These are phyloP conservation scores for Drosophila erecta DNA, from an alignment of 1,140 invertebrate genomes.

Conservation along the genomic window DNA sequence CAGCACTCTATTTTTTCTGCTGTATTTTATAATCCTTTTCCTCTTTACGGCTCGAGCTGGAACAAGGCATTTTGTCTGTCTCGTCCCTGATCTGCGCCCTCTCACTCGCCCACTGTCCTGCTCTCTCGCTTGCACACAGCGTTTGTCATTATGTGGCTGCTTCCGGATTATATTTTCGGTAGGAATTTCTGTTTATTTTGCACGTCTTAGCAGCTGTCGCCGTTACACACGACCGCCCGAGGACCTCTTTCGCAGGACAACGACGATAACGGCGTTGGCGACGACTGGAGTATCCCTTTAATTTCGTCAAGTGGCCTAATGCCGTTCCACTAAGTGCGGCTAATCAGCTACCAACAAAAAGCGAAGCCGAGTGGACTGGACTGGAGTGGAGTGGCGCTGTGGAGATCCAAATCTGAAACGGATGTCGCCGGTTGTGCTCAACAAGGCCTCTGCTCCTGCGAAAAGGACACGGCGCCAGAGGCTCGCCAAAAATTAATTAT, in stretches of 20 bases:
- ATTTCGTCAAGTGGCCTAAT: conserved; percentile 81
- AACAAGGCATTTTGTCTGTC: conserved; percentile 51
- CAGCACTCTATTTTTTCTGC: conserved; percentile 19
- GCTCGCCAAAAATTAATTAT: conserved; percentile 71
- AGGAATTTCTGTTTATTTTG: conserved; percentile 70
- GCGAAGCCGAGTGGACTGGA: not conserved
- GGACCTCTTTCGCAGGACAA: conserved; percentile 5
- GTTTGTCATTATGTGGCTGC: conserved; percentile 79
- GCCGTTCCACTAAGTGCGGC: conserved; percentile 78
- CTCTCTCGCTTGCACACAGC: conserved; percentile 17
- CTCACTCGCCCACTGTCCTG: conserved; percentile 5
- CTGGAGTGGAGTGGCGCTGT: not conserved
- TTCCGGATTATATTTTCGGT: conserved; percentile 80
- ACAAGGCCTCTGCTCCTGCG: conserved; percentile 22
- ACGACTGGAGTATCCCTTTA: conserved; percentile 51
- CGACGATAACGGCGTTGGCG: not conserved
- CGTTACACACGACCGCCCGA: conserved; percentile 58
- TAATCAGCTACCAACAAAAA: conserved; percentile 71
- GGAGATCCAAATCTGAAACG: conserved; percentile 76
- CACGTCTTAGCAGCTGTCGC: conserved; percentile 77
- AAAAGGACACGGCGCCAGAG: conserved; percentile 23
- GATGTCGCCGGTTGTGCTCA: conserved; percentile 70
- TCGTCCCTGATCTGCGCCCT: conserved; percentile 13
- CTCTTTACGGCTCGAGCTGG: conserved; percentile 26
- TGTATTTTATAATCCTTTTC: conserved; percentile 54